A percentile compares a stretch with the other conserved stretches of the same genome.
phyloP scores from a whole-genome alignment of 2,113 vertebrate genomes.

The Laticauda colubrina region DNA sequence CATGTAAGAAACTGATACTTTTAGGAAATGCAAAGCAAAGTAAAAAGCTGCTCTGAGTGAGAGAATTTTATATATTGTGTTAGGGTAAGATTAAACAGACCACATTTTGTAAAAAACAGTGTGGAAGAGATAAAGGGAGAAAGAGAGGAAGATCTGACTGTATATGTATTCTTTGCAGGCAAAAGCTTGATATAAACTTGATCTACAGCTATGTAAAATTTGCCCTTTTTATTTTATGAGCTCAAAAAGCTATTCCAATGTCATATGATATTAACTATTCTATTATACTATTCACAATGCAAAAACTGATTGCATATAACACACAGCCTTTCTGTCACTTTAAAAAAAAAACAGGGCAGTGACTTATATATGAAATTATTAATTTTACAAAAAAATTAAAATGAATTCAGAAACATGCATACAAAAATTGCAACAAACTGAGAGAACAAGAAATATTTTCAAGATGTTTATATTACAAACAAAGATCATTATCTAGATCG shows the following conservation, averaged over 20 bases:
- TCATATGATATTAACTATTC: slow-evolving; percentile 49
- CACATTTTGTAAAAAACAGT: neutral
- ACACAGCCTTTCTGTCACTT: neutral
- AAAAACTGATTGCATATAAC: slow-evolving; percentile 55
- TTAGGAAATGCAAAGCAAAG: neutral
- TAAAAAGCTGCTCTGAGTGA: neutral
- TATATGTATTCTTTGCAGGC: too few relatives aligned
- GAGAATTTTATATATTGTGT: neutral
- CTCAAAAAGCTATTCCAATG: slow-evolving; percentile 54
- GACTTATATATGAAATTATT: slow-evolving; percentile 51
- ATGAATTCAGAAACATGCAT: slow-evolving; percentile 35
- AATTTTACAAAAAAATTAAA: slow-evolving; percentile 62
- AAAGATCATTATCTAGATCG: slow-evolving; percentile 30
- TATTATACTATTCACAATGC: slow-evolving; percentile 52
- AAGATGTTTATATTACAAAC: slow-evolving; percentile 42
- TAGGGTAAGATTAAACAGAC: neutral
- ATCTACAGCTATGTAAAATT: slow-evolving; percentile 30
- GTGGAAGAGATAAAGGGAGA: neutral
- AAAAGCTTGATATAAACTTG: neutral
- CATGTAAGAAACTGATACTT: neutral
- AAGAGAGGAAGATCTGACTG: neutral
- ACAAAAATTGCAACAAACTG: slow-evolving; percentile 50
- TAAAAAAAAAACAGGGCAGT: slow-evolving; percentile 62
- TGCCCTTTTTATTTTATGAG: slow-evolving; percentile 46
- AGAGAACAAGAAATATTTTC: slow-evolving; percentile 45